These are phyloP conservation scores for Mixornis gularis DNA, from an alignment of 2,113 vertebrate genomes.

Conservation along the genomic window DNA sequence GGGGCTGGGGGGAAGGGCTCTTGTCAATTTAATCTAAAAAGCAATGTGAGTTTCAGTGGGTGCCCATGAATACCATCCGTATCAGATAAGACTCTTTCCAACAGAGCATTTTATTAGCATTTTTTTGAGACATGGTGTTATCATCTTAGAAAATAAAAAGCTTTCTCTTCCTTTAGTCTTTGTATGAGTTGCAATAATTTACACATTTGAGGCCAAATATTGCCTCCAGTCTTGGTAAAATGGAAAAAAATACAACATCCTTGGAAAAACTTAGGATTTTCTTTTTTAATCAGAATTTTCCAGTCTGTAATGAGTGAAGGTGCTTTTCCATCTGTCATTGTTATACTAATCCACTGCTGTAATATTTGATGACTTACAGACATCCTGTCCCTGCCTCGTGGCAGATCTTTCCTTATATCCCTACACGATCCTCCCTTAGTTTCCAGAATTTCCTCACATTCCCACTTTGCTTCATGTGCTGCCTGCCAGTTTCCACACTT, in stretches of 20 bases:
- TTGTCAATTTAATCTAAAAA: conserved; percentile 28
- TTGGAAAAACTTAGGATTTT: background rate
- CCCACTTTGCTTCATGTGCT: background rate
- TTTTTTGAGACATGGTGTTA: background rate
- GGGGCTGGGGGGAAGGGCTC: background rate
- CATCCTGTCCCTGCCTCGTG: background rate
- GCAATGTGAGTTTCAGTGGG: background rate
- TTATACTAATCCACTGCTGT: background rate
- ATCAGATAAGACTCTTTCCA: conserved; percentile 21
- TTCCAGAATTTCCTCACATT: background rate
- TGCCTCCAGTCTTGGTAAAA: background rate
- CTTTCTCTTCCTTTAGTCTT: background rate
- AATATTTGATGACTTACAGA: background rate
- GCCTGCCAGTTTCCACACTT: background rate
- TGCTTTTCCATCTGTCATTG: background rate
- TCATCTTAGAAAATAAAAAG: background rate
- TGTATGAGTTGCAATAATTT: background rate
- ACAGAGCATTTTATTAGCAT: conserved; percentile 11
- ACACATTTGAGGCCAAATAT: background rate
- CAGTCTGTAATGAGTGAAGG: background rate
- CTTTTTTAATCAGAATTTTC: background rate
- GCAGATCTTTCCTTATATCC: background rate
- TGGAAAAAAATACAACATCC: background rate
- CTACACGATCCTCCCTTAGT: background rate
- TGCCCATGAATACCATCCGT: background rate